Evolutionary conservation across 2,888 invertebrate genomes (phyloP).

Genomic region (Tiliacea citrago): DNA sequence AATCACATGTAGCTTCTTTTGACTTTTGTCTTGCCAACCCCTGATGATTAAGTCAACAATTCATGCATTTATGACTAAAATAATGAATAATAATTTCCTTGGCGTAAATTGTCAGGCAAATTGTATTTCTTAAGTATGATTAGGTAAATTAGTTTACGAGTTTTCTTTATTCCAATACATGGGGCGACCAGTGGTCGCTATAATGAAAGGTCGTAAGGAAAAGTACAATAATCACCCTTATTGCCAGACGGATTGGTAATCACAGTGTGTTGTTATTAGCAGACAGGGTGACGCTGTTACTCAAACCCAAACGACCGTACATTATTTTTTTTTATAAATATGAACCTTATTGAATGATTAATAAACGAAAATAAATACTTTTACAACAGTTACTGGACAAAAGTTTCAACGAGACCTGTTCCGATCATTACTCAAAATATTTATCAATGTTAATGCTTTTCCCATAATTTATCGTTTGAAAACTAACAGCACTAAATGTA

Average conservation of each 20-base stretch:
- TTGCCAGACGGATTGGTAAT: conserved; percentile 2
- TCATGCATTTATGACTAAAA: background rate
- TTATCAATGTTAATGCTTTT: conserved; percentile 29
- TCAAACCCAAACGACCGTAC: too few species aligned
- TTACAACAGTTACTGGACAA: background rate
- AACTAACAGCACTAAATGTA: conserved; percentile 10
- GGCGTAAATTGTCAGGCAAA: conserved; percentile 4
- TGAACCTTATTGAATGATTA: conserved; percentile 18
- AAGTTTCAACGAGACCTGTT: background rate
- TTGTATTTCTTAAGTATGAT: conserved; percentile 19
- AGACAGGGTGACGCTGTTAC: background rate
- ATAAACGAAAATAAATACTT: conserved; percentile 15
- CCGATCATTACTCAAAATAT: conserved; percentile 42
- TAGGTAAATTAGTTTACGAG: background rate
- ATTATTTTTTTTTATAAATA: background rate
- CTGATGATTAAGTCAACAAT: background rate
- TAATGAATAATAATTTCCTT: conserved; percentile 10
- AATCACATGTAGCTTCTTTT: background rate
- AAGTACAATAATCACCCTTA: background rate
- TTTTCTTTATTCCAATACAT: conserved; percentile 20
- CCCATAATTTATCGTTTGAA: conserved; percentile 23
- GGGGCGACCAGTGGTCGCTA: background rate
- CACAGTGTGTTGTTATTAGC: background rate
- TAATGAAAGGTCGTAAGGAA: background rate
- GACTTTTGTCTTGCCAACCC: too few species aligned